phyloP scores from a whole-genome alignment of 2,888 invertebrate genomes.

The Eupithecia dodoneata region DNA sequence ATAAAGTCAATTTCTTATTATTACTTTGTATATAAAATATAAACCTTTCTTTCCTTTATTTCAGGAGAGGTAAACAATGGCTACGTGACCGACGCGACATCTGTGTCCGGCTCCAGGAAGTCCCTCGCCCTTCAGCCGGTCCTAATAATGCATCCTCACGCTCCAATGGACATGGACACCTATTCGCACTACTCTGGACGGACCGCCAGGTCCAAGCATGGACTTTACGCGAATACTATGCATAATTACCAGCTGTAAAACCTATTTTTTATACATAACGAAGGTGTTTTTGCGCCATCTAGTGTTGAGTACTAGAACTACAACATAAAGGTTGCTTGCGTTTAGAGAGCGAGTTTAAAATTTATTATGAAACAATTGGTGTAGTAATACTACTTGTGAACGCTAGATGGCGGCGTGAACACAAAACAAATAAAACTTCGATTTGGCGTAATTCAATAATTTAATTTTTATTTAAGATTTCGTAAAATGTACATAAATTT shows the following conservation, averaged over 20 bases:
- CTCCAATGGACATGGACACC: slow-evolving; percentile 87
- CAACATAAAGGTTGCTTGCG: background rate
- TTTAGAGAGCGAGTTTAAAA: background rate
- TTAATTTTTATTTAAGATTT: slow-evolving; percentile 2
- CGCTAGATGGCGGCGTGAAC: background rate
- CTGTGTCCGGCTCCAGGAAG: slow-evolving; percentile 93
- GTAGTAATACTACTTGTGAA: no score
- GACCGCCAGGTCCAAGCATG: slow-evolving; percentile 86
- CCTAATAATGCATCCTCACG: slow-evolving; percentile 89
- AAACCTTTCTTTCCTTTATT: background rate
- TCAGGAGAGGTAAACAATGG: slow-evolving; percentile 95
- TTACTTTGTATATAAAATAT: background rate
- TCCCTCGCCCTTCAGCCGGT: slow-evolving; percentile 95
- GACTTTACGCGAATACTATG: slow-evolving; percentile 86
- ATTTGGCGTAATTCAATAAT: slow-evolving; percentile 8
- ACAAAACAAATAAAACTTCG: background rate
- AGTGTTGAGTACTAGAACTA: slow-evolving; percentile 12
- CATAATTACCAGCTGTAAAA: slow-evolving; percentile 87
- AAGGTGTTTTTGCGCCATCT: slow-evolving; percentile 30
- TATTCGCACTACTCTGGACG: slow-evolving; percentile 92
- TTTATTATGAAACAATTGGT: background rate
- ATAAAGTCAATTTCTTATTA: background rate
- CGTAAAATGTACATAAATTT: slow-evolving; percentile 11
- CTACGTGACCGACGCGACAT: slow-evolving; percentile 93
- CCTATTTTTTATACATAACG: background rate